Base-by-base conservation (phyloP, 2,113 vertebrate genomes). In the Rhinogobius similis region DNA sequence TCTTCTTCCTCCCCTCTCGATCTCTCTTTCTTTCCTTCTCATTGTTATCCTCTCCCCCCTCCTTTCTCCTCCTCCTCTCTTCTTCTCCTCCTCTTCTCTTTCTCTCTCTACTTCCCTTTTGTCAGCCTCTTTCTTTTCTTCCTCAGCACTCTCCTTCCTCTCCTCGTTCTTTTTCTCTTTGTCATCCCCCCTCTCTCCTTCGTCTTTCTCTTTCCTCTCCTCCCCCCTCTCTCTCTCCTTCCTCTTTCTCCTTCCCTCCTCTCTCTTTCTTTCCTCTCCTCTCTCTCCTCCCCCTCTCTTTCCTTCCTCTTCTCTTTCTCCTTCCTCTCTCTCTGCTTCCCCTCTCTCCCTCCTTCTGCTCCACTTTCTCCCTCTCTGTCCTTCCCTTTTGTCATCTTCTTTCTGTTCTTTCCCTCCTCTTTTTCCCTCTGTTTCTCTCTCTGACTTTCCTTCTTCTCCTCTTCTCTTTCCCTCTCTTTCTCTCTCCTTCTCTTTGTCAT, bases 151-250 rank as follows among this genome's bases (percentile, higher is more conserved):
- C 13, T 14, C 41, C 10, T 9, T 43, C 11, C 10, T 43, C 41
- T 43, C n/a, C 6, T 18, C 44, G 3, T 9, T 43, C 41, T 43
- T 13, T 43, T 14, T 13, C 11, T 13, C 11, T 13, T 9, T 43
- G 4, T 9, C 10, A 3, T 43, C 13, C 41, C 13, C 32, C 14
- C 18, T 20, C 18, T 14, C 18, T 7, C 7, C 41, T 13, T 14
- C 41, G 3, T 7, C 7, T 20, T 14, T 48, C 46, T 20, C 73
- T 36, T 76, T 69, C 41, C 76, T 77, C 62, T 73, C 48, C 29
- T 74, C 41, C 67, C 39, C 36, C 1, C 62, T 55, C 27, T 0
- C 62, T 52, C 18, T 14, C 2, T 46, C 16, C 9, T 20, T 20
- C 9, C 46, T n/a, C 6, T 6, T 2, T 18, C 13, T 20, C 18